Evolutionary conservation across 2,888 invertebrate species (phyloP).

Genomic region (Drepanosiphum platanoidis): DNA sequence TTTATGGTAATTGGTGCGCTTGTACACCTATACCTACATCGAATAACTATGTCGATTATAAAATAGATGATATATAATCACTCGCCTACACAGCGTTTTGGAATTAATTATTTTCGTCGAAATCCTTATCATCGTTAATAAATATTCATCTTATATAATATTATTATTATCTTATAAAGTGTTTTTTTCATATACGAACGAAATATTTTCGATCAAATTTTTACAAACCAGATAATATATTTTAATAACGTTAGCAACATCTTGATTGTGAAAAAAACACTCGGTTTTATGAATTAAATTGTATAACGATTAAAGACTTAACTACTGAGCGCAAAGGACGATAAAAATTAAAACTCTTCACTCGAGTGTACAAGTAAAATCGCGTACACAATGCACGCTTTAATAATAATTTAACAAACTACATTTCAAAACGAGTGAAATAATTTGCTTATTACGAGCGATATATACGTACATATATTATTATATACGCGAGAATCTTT

Average conservation of each 20-base stretch:
- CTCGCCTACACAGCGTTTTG: constrained; percentile 3
- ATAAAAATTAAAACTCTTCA: neutral
- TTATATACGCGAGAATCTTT: neutral
- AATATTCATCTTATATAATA: constrained; percentile 5
- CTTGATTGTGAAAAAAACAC: neutral
- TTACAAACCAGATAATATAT: constrained; percentile 7
- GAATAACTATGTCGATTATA: constrained; percentile 17
- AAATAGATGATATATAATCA: neutral
- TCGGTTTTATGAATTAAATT: neutral
- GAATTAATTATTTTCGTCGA: constrained; percentile 32
- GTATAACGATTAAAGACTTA: neutral
- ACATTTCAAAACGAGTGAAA: neutral
- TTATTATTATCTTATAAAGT: neutral
- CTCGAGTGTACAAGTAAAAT: neutral
- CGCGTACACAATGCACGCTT: neutral
- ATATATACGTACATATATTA: neutral
- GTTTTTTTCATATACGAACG: neutral
- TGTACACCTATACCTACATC: neutral
- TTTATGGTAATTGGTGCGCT: constrained; percentile 42
- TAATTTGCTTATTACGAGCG: neutral
- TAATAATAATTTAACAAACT: too few species aligned
- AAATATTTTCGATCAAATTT: neutral
- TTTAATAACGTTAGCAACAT: constrained; percentile 27
- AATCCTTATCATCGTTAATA: constrained; percentile 6
- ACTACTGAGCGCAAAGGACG: neutral